A percentile compares a stretch with the other conserved stretches of the same genome.
Evolutionary conservation across 2,113 vertebrate genomes (phyloP).

Genomic region (Crotophaga sulcirostris): DNA sequence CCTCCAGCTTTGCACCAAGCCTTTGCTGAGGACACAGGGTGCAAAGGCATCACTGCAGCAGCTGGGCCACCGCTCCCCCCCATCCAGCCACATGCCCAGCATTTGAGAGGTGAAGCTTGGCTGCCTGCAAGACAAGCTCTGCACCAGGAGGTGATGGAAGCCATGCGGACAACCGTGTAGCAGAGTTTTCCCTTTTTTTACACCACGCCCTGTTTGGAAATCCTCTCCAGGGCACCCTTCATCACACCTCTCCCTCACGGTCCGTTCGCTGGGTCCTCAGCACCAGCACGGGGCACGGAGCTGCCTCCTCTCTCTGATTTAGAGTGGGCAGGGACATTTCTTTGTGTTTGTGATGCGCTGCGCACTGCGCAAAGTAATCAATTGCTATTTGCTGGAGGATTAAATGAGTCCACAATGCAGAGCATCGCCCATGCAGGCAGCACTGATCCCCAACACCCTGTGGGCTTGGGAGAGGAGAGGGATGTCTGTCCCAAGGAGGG

Average conservation of each 20-base stretch:
- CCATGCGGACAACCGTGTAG: accelerated
- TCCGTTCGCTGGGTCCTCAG: not conserved
- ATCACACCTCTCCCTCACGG: not conserved
- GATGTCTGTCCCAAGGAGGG: not conserved
- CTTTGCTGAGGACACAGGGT: accelerated
- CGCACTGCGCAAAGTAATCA: not conserved
- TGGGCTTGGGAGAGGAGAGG: not conserved
- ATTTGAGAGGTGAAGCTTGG: accelerated
- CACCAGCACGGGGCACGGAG: accelerated
- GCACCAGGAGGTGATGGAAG: not conserved
- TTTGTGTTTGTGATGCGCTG: not conserved
- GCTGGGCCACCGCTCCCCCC: too few species aligned
- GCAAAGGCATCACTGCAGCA: not conserved
- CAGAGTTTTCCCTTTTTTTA: not conserved
- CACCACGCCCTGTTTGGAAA: not conserved
- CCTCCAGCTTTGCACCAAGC: not conserved
- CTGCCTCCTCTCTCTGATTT: not conserved
- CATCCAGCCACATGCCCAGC: accelerated
- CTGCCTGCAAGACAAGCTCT: accelerated
- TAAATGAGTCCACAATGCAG: not conserved
- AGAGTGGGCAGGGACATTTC: not conserved
- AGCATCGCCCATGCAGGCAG: accelerated
- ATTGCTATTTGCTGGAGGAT: not conserved
- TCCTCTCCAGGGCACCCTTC: not conserved
- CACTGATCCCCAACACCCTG: not conserved